phyloP scores from a whole-genome alignment of 2,797 vertebrate species.

The Staurois parvus region DNA sequence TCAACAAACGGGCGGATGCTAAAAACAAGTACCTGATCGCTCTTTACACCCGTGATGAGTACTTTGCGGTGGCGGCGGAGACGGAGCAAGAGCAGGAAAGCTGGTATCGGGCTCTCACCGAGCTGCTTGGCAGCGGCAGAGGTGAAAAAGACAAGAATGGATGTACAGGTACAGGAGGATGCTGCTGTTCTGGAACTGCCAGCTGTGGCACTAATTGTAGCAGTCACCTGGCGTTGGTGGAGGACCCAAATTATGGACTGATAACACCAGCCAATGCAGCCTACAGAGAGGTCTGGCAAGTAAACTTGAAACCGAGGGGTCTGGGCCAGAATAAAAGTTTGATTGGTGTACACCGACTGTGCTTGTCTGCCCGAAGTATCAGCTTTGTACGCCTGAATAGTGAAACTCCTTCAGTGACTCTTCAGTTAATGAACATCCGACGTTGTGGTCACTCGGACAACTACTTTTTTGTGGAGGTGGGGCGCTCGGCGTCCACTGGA shows the following conservation, averaged over 20 bases:
- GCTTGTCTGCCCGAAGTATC: constrained; percentile 91
- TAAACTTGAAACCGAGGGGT: constrained; percentile 93
- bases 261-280: constrained; percentile 82
- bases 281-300: constrained; percentile 97
- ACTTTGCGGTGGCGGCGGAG: constrained; percentile 95
- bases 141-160: constrained; percentile 79
- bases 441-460: constrained; percentile 98
- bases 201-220: constrained; percentile 57
- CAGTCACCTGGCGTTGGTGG: constrained; percentile 73
- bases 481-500: constrained; percentile 92
- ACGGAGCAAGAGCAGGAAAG: constrained; percentile 93
- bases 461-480: constrained; percentile 98
- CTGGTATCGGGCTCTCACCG: constrained; percentile 90
- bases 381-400: constrained; percentile 94
- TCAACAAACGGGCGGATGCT: constrained; percentile 96
- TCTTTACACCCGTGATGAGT: constrained; percentile 96
- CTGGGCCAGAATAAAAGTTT: constrained; percentile 91
- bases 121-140: constrained; percentile 87
- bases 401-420: constrained; percentile 87
- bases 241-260: constrained; percentile 87
- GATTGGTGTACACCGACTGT: constrained; percentile 94
- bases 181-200: constrained; percentile 71
- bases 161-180: constrained; percentile 62
- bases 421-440: constrained; percentile 97
- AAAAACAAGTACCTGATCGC: constrained; percentile 96